Base-by-base conservation (phyloP, 2,888 invertebrate genomes). In the Dexiosoma caninum region DNA sequence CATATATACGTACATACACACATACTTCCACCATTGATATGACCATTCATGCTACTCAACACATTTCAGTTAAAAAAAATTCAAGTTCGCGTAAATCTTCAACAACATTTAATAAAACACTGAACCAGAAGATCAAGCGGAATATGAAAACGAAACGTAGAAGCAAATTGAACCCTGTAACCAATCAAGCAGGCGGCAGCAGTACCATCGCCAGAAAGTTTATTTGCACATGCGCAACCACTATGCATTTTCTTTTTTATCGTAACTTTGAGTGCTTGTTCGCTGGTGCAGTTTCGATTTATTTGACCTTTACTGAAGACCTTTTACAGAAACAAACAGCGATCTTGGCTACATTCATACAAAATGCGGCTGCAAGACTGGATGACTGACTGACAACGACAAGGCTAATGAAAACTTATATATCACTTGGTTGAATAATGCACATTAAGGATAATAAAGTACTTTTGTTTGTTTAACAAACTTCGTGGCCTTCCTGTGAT, bases 371-470 rank as follows among this genome's bases (percentile, higher is more conserved):
- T 74, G 67, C 72, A 57, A 64, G 57, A 76, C 57, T 64, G 77
- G 57, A 71, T 69, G 72, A 72, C 74, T 70, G 74, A 64, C 77
- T 70, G 80, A 67, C 80, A 75, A 69, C 59, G 78, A 81, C 81
- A 77, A 69, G 71, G 79, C 83, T 84, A 84, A 85, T 84, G 81
- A 84, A 85, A 83, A 83, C 83, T 75, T 83, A 81, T 83, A 82
- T 84, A 81, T 84, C 82, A 83, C 78, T 82, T 76, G 72, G 76
- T 51, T 81, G 83, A 81, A 83, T 83, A 82, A 85, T 82, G 83
- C 67, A 83, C 84, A 85, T 84, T 85, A 84, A 83, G 84, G 83
- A 84, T 82, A 84, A 84, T 85, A 85, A 84, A 85, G 82, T 82
- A 82, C 83, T 81, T 84, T 84, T 84, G 83, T 83, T 83, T 82